phyloP scores from a whole-genome alignment of 2,113 vertebrate species.

The Phrynocephalus versicolor region DNA sequence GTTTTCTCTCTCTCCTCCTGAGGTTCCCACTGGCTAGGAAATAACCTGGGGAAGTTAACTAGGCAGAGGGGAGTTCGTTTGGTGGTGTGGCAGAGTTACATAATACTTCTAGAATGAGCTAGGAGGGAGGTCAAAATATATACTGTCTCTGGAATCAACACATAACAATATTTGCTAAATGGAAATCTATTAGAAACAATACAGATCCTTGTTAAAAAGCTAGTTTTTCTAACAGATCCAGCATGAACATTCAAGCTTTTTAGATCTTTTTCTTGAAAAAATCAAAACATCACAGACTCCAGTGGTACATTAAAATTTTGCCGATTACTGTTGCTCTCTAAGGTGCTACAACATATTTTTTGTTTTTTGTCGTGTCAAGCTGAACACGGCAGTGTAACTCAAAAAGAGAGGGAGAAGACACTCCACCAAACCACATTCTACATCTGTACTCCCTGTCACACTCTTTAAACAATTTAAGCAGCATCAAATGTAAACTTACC shows the following conservation, averaged over 20 bases:
- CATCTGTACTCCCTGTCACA: not conserved
- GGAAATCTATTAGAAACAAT: too few species aligned
- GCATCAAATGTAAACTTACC: not conserved
- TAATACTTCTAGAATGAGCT: not conserved
- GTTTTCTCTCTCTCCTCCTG: too few species aligned
- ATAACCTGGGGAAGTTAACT: too few species aligned
- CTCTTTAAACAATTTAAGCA: not conserved
- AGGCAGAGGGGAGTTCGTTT: too few species aligned
- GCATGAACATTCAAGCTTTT: not conserved
- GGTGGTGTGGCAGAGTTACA: too few species aligned
- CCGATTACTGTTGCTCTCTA: not conserved
- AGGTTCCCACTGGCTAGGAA: too few species aligned
- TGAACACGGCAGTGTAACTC: not conserved
- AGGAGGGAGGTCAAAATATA: not conserved
- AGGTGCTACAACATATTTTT: not conserved
- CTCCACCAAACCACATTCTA: not conserved
- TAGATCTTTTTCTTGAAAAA: not conserved
- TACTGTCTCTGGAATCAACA: not conserved
- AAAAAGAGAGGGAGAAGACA: not conserved
- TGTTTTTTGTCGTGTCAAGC: not conserved
- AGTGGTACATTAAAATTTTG: not conserved
- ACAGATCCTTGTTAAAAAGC: too few species aligned
- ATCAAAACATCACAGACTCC: not conserved
- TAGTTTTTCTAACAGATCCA: not conserved
- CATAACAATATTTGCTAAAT: not conserved